phyloP scores from a whole-genome alignment of 2,888 invertebrate species.

The Phlogophora meticulosa region DNA sequence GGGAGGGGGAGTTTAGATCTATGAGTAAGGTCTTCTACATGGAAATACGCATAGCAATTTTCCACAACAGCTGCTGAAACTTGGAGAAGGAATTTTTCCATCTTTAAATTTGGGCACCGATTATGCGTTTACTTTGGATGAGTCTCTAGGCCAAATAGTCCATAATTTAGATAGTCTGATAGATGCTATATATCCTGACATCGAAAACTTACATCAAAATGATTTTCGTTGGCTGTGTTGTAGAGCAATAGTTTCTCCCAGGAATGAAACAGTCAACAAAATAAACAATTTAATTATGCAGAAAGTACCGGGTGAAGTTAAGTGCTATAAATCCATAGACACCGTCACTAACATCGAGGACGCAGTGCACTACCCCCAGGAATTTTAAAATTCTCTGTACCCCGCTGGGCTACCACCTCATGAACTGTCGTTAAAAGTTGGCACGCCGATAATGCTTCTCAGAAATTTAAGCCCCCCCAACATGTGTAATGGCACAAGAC shows the following conservation, averaged over 20 bases:
- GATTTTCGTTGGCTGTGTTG: conserved; percentile 61
- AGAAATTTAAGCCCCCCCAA: no score
- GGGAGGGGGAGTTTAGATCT: no score
- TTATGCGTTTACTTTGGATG: conserved; percentile 42
- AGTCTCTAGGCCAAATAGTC: conserved; percentile 59
- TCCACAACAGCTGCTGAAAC: conserved; percentile 59
- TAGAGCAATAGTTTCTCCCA: conserved; percentile 63
- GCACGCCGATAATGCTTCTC: conserved; percentile 51
- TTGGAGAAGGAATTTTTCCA: conserved; percentile 60
- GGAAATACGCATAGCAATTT: conserved; percentile 56
- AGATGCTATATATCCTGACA: conserved; percentile 48
- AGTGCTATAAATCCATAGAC: conserved; percentile 2
- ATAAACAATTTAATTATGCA: conserved; percentile 6
- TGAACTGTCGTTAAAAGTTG: conserved; percentile 57
- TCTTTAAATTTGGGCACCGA: conserved; percentile 44
- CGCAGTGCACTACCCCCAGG: no score
- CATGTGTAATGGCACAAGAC: no score
- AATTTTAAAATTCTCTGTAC: conserved; percentile 68
- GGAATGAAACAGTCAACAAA: conserved; percentile 57
- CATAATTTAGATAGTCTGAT: conserved; percentile 56
- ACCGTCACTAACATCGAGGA: conserved; percentile 44
- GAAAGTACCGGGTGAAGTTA: background rate
- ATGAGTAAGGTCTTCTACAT: conserved; percentile 59
- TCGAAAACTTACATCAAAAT: conserved; percentile 42
- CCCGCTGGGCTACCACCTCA: conserved; percentile 61